Evolutionary conservation across 2,888 invertebrate species (phyloP).

Genomic region (Tuberolachnus salignus): DNA sequence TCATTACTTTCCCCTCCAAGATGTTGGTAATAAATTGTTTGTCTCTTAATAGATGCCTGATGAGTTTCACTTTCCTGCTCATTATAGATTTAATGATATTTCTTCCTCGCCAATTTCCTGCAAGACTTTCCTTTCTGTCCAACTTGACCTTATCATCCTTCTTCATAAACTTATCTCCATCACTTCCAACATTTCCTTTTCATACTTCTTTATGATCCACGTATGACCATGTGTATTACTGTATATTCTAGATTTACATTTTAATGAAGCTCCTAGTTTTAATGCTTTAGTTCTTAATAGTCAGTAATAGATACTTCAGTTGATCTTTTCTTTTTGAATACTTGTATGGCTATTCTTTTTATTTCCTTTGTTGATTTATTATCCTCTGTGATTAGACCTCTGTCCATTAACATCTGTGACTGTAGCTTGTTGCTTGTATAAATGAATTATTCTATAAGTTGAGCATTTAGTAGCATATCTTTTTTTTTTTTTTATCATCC

Average conservation of each 20-base stretch:
- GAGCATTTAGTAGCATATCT: no score
- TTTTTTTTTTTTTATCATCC: no score
- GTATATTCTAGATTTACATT: background rate
- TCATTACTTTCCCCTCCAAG: background rate
- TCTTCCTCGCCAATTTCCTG: background rate
- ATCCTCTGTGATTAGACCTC: slow-evolving; percentile 8
- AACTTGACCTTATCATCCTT: background rate
- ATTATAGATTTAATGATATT: background rate
- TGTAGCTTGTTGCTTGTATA: no score
- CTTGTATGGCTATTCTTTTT: background rate
- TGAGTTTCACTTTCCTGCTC: background rate
- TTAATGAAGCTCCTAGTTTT: background rate
- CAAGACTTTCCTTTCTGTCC: no score
- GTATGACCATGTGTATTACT: background rate
- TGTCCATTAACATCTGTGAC: no score
- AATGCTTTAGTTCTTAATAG: background rate
- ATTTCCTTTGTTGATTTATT: slow-evolving; percentile 3
- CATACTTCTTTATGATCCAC: background rate
- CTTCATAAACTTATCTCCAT: background rate
- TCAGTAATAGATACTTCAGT: no score
- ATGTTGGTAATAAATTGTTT: background rate
- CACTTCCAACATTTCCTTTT: background rate
- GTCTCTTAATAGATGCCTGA: background rate
- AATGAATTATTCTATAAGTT: no score
- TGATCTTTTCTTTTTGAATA: no score